Evolutionary conservation across 2,888 invertebrate species (phyloP), one percentile per base, ranked within the genome.

Genomic region (Lochmaea capreae): DNA sequence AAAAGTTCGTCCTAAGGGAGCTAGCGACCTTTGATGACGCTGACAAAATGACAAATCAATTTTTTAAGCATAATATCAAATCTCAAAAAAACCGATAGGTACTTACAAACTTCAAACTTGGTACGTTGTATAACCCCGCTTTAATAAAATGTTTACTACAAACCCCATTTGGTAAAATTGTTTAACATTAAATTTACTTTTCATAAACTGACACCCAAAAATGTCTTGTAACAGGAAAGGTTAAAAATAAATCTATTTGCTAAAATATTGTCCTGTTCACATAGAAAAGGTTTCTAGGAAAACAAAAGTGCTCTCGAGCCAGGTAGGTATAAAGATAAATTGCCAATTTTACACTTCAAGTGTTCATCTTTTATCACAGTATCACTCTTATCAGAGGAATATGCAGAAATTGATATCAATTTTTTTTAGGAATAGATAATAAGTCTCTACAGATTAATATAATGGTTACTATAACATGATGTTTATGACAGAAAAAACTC

Each of bases 371-470:
- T 52, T 16, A 52, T 52, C 8, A 9, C 18, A 9, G 26, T 59
- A 59, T 59, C 59, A 33, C 14, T 59, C 16, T 42, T 63, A 63
- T 63, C 62, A 63, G n/a, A n/a, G 39, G 16, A 43, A 43, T 63
- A 46, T 63, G 43, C 16, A 18, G 18, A 43, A 63, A 43, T 16
- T 43, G 43, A 46, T 63, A 63, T 63, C 62, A 62, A 10, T 39
- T 14, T 42, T 62, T 42, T 63, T 63, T 63, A 42, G 18, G 43
- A 42, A 63, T 42, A 42, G 43, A 63, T 63, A n/a, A n/a, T n/a
- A 63, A 63, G 42, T 18, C 54, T 3, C 12, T 8, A n/a, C 9
- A 62, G 39, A 63, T 63, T 43, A 43, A 63, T 42, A 62, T 16
- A 42, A 42, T 33, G 16, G 12, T 26, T 26, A 11, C 10, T 58